These are phyloP conservation scores for Enteromius trimaculatus DNA, from an alignment of 2,797 vertebrate species.

Conservation along the genomic window DNA sequence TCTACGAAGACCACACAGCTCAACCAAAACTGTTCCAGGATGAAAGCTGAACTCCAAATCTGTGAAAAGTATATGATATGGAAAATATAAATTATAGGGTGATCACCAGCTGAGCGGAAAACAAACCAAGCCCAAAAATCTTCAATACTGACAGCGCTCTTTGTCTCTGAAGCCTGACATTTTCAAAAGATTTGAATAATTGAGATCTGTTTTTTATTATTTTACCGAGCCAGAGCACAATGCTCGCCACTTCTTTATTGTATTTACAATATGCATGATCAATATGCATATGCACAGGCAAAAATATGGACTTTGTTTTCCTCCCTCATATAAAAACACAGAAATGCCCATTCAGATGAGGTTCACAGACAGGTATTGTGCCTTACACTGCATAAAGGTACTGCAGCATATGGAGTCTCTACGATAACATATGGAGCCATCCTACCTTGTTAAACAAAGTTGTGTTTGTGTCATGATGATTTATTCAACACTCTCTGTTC, in stretches of 20 bases:
- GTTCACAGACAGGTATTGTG: not conserved
- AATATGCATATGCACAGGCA: not conserved
- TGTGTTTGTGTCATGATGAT: constrained; percentile 8
- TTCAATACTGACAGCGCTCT: not conserved
- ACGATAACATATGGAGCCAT: constrained; percentile 13
- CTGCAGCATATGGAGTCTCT: constrained; percentile 12
- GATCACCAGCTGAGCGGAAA: not conserved
- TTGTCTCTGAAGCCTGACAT: not conserved
- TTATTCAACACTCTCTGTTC: constrained; percentile 8
- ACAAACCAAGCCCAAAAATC: not conserved
- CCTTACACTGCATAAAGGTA: not conserved
- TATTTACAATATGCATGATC: not conserved
- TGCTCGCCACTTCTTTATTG: not conserved
- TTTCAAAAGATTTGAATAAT: not conserved
- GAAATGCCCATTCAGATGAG: not conserved
- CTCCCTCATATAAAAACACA: not conserved
- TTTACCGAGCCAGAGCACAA: no score
- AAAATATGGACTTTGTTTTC: not conserved
- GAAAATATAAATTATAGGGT: not conserved
- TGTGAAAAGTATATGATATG: not conserved
- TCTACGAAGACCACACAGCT: constrained; percentile 16
- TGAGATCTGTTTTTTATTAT: not conserved
- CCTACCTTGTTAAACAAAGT: constrained; percentile 19
- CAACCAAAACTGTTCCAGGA: not conserved
- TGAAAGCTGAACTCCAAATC: constrained; percentile 6